Evolutionary conservation across 2,888 invertebrate species (phyloP).

Genomic region (Anagyrus pseudococci): DNA sequence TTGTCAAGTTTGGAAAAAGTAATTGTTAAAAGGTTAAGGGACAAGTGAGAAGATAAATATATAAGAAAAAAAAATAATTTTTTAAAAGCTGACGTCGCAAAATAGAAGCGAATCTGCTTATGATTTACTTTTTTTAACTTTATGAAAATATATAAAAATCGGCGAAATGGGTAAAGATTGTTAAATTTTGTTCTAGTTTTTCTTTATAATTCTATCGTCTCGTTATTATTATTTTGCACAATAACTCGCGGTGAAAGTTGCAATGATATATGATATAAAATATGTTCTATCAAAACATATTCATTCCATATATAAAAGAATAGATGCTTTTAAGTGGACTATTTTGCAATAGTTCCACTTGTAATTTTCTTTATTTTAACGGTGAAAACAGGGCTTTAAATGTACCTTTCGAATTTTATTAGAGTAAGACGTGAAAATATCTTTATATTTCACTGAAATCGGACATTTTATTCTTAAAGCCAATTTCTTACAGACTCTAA

Average conservation of each 20-base stretch:
- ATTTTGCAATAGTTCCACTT: slow-evolving; percentile 49
- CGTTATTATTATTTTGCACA: slow-evolving; percentile 46
- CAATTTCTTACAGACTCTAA: slow-evolving; percentile 29
- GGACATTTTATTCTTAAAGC: slow-evolving; percentile 14
- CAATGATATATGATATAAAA: slow-evolving; percentile 53
- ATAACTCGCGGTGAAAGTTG: slow-evolving; percentile 46
- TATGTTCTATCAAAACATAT: slow-evolving; percentile 58
- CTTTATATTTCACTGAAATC: slow-evolving; percentile 23
- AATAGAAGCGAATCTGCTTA: slow-evolving; percentile 32
- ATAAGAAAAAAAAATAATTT: slow-evolving; percentile 37
- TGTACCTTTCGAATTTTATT: slow-evolving; percentile 29
- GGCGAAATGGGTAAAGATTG: slow-evolving; percentile 24
- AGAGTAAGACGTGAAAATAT: slow-evolving; percentile 15
- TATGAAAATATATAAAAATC: slow-evolving; percentile 9
- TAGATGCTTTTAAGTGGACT: slow-evolving; percentile 57
- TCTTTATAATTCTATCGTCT: slow-evolving; percentile 35
- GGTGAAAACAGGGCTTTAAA: slow-evolving; percentile 53
- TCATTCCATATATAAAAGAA: slow-evolving; percentile 53
- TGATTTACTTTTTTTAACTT: slow-evolving; percentile 4
- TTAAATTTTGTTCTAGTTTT: slow-evolving; percentile 31
- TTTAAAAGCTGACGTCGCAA: slow-evolving; percentile 38
- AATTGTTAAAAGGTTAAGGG: slow-evolving; percentile 29
- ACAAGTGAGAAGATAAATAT: slow-evolving; percentile 27
- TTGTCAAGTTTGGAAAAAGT: slow-evolving; percentile 51
- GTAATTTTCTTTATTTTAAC: slow-evolving; percentile 23